Conservation (phyloP, 2,888 invertebrate genomes). For the Catocala fraxini region DNA sequence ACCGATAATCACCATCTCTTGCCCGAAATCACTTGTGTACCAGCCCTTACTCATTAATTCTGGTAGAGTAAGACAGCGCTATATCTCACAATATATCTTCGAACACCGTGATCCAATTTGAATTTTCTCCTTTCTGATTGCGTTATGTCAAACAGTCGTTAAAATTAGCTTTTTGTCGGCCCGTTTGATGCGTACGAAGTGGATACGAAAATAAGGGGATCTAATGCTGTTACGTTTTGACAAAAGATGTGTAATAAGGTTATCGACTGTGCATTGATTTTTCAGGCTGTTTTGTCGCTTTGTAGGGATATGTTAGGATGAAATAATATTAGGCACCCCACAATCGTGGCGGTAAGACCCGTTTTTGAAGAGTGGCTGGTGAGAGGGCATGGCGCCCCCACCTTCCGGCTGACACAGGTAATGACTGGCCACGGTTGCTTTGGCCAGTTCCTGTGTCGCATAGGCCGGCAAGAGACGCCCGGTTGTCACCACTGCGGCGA, state of each 20-base stretch:
- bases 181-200: conserved; percentile 53
- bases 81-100: conserved; percentile 53
- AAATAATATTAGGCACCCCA: too few relatives aligned
- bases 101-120: conserved; percentile 77
- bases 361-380: too few relatives aligned
- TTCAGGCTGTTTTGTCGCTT: conserved; percentile 12
- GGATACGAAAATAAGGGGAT: conserved; percentile 51
- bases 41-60: conserved; percentile 35
- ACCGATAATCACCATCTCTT: not conserved
- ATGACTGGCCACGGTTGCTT: too few relatives aligned
- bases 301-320: not conserved
- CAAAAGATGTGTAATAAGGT: conserved; percentile 35
- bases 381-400: too few relatives aligned
- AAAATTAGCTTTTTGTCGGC: conserved; percentile 62
- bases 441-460: too few relatives aligned
- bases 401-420: too few relatives aligned
- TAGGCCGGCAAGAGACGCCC: too few relatives aligned
- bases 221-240: conserved; percentile 48
- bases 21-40: not conserved
- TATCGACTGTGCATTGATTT: conserved; percentile 45
- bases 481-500: too few relatives aligned
- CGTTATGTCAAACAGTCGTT: conserved; percentile 74
- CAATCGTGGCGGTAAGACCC: too few relatives aligned
- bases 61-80: conserved; percentile 53
- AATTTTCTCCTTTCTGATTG: conserved; percentile 78